These are phyloP conservation scores for human (Homo sapiens) DNA, from an alignment of 2,113 vertebrate species.

Conservation along the genomic window GRCh38 chr2:118596001-118596500, in stretches of 20 bases:
- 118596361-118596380: conserved; percentile 77
- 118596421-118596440: conserved; percentile 77
- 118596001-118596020: conserved; percentile 24
- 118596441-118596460: conserved; percentile 81
- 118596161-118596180: conserved; percentile 66
- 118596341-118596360: conserved; percentile 47
- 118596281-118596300: conserved; percentile 75
- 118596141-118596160: conserved; percentile 78
- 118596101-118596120: conserved; percentile 80
- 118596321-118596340: conserved; percentile 37
- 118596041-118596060: not conserved
- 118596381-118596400: conserved; percentile 81
- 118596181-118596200: conserved; percentile 82
- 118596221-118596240: conserved; percentile 78
- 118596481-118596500: conserved; percentile 83
- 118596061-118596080: conserved; percentile 60
- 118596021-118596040: conserved; percentile 57
- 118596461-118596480: conserved; percentile 85
- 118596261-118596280: conserved; percentile 71
- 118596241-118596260: conserved; percentile 74
- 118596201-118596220: conserved; percentile 79
- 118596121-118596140: conserved; percentile 77
- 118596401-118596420: conserved; percentile 89
- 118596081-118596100: conserved; percentile 73
- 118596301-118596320: conserved; percentile 73